Percentiles rank a stretch among this genome's conserved stretches.
Conservation (phyloP, 92 coral and sea anemone species). For the Micromussa lordhowensis region DNA sequence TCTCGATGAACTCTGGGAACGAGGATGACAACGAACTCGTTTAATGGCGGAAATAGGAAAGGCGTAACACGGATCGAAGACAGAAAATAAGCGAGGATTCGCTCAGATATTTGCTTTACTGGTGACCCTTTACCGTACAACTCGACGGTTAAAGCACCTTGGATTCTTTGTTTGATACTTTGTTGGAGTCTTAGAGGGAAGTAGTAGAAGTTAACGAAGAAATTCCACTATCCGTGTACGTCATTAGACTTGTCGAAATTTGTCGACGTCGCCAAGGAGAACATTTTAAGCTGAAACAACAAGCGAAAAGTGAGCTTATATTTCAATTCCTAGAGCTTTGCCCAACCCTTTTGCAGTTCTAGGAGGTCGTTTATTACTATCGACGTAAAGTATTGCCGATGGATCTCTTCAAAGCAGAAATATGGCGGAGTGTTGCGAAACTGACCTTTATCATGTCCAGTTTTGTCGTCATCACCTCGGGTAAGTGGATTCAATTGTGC, state of each 20-base stretch:
- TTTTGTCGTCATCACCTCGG: background rate
- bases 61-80: background rate
- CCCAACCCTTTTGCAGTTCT: too few relatives aligned
- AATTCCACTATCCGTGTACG: conserved; percentile 1
- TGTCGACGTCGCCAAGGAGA: background rate
- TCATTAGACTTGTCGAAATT: background rate
- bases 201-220: background rate
- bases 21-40: background rate
- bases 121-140: background rate
- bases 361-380: background rate
- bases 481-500: background rate
- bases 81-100: background rate
- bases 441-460: background rate
- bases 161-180: background rate
- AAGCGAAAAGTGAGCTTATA: background rate
- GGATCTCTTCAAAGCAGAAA: background rate
- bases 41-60: conserved; percentile 35
- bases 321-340: background rate
- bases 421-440: background rate
- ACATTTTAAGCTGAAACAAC: too few relatives aligned
- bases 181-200: background rate
- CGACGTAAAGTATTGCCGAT: background rate
- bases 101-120: background rate
- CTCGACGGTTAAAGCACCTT: background rate
- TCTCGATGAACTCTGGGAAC: background rate